Evolutionary conservation across 1,140 invertebrate genomes (phyloP).

Genomic region (Hestina assimilis): DNA sequence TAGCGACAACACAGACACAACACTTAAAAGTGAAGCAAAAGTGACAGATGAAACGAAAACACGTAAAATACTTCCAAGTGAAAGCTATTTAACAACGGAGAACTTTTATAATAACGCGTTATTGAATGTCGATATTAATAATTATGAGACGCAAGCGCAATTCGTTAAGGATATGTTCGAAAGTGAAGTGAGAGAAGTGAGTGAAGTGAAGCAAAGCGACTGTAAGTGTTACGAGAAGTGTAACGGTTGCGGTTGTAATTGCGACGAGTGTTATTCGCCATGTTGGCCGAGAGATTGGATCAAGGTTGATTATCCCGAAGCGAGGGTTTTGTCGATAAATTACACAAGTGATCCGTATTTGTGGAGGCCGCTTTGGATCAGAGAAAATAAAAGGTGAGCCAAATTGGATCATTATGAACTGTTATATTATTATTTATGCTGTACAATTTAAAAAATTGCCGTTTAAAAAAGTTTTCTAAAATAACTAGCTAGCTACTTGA

Average conservation of each 20-base stretch:
- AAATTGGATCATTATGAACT: no score
- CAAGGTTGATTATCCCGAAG: slow-evolving; percentile 82
- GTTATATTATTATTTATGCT: no score
- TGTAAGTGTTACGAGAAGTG: slow-evolving; percentile 41
- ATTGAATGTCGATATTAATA: slow-evolving; percentile 44
- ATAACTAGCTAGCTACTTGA: no score
- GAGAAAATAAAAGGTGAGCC: slow-evolving; percentile 79
- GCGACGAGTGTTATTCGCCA: slow-evolving; percentile 75
- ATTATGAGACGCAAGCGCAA: slow-evolving; percentile 61
- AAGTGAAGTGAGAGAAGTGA: slow-evolving; percentile 23
- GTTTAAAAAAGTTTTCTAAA: no score
- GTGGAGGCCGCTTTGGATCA: slow-evolving; percentile 84
- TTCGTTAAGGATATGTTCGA: slow-evolving; percentile 63
- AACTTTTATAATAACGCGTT: slow-evolving; percentile 61
- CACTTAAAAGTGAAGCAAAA: background rate
- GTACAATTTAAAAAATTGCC: no score
- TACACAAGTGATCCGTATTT: slow-evolving; percentile 85
- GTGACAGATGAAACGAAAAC: slow-evolving; percentile 9
- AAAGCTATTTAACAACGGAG: slow-evolving; percentile 57
- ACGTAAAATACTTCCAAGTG: slow-evolving; percentile 44
- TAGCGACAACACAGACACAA: slow-evolving; percentile 1
- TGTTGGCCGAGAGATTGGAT: slow-evolving; percentile 87
- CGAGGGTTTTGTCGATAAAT: slow-evolving; percentile 83
- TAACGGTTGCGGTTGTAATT: slow-evolving; percentile 64
- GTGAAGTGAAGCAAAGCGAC: slow-evolving; percentile 17